Base-by-base conservation (phyloP, 2,113 vertebrate genomes). In the Salvelinus fontinalis region DNA sequence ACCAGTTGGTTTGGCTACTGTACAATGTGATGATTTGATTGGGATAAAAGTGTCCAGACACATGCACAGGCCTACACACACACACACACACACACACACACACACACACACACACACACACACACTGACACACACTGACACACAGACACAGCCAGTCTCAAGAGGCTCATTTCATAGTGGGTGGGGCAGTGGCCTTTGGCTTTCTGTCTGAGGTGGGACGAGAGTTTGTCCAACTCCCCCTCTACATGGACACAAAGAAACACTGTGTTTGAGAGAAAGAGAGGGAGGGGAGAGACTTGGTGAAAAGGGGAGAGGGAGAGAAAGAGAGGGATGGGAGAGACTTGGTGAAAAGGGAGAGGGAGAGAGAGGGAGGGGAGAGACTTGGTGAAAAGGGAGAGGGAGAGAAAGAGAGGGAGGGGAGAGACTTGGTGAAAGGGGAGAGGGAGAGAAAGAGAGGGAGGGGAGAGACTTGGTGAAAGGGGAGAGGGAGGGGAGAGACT, bases 111-210 rank as follows among this genome's bases (percentile, higher is more conserved):
- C 64, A 29, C 24, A 29, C 64, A 29, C 70, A 27, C 48, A 57
- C 48, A 57, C 24, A 27, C 70, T 0, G 1, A 16, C 64, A 29
- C 24, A 66, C 64, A 20, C 70, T 16, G n/a, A 71, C 70, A 27
- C 49, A 29, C 49, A 57, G 24, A 27, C 70, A 71, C 27, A 73
- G 16, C 13, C 51, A 29, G n/a, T 71, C 39, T 49, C 8, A 71
- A 77, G 59, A 29, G 22, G 39, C 74, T 75, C 31, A 26, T 54
- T 34, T 44, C 49, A 34, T 71, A 64, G 44, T 77, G 75, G 13
- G 49, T 14, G 70, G 51, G 62, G 62, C 59, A 22, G 74, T 64
- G 74, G 67, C 62, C 59, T 78, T 70, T 73, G 70, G 24, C 65
- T 67, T 29, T 67, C 65, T 67, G 31, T 71, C 24, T 26, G 60